These are phyloP conservation scores for Atherinomorus stipes DNA, from an alignment of 2,113 vertebrate species.

Conservation along the genomic window DNA sequence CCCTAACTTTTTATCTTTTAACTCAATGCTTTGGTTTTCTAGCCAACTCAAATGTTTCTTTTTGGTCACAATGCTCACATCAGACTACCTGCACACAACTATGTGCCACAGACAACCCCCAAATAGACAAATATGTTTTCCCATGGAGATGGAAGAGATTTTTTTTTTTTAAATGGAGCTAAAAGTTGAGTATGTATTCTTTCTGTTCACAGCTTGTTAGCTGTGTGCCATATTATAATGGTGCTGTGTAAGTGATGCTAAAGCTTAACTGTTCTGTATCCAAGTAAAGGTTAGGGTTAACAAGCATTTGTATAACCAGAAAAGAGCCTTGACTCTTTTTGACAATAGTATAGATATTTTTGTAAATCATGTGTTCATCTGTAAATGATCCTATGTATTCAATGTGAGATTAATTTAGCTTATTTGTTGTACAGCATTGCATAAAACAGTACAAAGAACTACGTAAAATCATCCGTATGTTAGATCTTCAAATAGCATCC, in stretches of 20 bases:
- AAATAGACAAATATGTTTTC: slow-evolving; percentile 6
- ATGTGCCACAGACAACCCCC: background rate
- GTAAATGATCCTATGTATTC: too few relatives aligned
- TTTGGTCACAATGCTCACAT: background rate
- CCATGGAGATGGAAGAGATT: slow-evolving; percentile 1
- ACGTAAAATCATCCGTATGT: background rate
- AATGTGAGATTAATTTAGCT: too few relatives aligned
- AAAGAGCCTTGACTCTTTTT: too few relatives aligned
- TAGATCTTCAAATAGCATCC: background rate
- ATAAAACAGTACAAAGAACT: too few relatives aligned
- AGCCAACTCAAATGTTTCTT: slow-evolving; percentile 1
- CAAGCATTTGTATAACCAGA: too few relatives aligned
- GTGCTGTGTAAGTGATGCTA: too few relatives aligned
- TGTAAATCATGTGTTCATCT: too few relatives aligned
- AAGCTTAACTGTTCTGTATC: too few relatives aligned
- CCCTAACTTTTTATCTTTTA: background rate
- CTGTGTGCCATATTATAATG: background rate
- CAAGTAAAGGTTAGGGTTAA: too few relatives aligned
- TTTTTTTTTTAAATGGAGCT: slow-evolving; percentile 9
- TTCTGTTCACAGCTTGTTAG: background rate
- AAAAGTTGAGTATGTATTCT: background rate
- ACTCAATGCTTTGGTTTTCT: slow-evolving; percentile 16
- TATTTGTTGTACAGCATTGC: too few relatives aligned
- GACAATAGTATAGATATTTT: too few relatives aligned
- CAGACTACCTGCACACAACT: background rate